Evolutionary conservation across 1,140 invertebrate genomes (phyloP), one percentile per base, ranked within the genome.

Genomic region (Carcinoscorpius rotundicauda): DNA sequence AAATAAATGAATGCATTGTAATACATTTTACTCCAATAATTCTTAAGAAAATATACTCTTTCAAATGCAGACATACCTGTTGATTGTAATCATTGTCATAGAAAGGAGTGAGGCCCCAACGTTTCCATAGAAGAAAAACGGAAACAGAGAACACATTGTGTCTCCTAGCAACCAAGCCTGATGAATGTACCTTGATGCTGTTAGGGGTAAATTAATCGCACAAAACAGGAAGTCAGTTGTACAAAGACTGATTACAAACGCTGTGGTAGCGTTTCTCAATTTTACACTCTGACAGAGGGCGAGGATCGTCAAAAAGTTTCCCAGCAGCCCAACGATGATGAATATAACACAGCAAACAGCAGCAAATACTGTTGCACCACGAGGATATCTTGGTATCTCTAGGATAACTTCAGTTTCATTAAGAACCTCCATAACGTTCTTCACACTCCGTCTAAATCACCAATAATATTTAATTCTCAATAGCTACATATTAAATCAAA

Each of bases 61-160:
- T 63, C 4, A 49, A 55, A 4, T 3, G 58, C 3, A 48, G 52
- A 51, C 74, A 75, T 78, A 92, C 89, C 90, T 86, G 78, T 92
- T 93, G 60, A 93, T 79, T 8, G 91, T 91, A 69, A 93, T 92
- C 64, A 87, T 87, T 51, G 91, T 88, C 87, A 93, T 92, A 71
- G 88, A 91, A 58, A 92, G 80, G 48, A 93, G 77, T 1, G 88
- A 91, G 6, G 89, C 87, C 1, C 87, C 89, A 6, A 93, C 88
- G 74, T 93, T 93, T 63, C 89, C 89, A 75, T 93, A 93, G 77
- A 92, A 93, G 71, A 93, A 85, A 65, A 93, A 85, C 0, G 90
- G 89, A 77, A 93, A 93, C 72, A 92, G 81, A 74, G 84, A 83
- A 75, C 90, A 93, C 9, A 91, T 79, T 2, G 81, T 81, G 2